phyloP scores from a whole-genome alignment of 2,888 invertebrate genomes.

The Hymenopus coronatus region DNA sequence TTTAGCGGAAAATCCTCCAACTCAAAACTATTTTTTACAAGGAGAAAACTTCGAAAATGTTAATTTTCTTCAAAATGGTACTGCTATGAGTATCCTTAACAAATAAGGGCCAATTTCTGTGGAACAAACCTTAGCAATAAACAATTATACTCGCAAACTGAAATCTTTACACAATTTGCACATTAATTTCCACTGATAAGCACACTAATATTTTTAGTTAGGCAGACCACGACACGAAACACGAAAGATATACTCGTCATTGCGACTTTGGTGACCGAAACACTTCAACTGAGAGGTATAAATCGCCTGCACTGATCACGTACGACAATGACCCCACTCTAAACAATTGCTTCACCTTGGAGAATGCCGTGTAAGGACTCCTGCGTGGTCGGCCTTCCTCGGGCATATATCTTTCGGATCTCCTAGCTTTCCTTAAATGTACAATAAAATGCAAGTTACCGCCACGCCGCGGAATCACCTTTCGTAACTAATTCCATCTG shows the following conservation, averaged over 20 bases:
- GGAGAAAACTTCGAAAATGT: too few relatives aligned
- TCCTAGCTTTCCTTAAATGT: neutral
- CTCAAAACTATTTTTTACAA: too few relatives aligned
- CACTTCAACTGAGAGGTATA: neutral
- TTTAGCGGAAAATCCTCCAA: too few relatives aligned
- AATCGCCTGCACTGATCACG: neutral
- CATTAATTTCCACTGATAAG: too few relatives aligned
- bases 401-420: neutral
- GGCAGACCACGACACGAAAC: too few relatives aligned
- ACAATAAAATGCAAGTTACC: neutral
- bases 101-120: too few relatives aligned
- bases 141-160: too few relatives aligned
- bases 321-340: neutral
- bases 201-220: too few relatives aligned
- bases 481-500: neutral
- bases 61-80: too few relatives aligned
- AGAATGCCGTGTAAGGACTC: neutral
- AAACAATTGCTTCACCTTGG: neutral
- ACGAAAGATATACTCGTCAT: neutral
- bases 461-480: neutral
- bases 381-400: neutral
- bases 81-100: too few relatives aligned
- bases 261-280: neutral
- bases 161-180: too few relatives aligned
- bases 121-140: too few relatives aligned